Evolutionary conservation across 2,797 vertebrate species (phyloP).

Genomic region (Spea hammondii): DNA sequence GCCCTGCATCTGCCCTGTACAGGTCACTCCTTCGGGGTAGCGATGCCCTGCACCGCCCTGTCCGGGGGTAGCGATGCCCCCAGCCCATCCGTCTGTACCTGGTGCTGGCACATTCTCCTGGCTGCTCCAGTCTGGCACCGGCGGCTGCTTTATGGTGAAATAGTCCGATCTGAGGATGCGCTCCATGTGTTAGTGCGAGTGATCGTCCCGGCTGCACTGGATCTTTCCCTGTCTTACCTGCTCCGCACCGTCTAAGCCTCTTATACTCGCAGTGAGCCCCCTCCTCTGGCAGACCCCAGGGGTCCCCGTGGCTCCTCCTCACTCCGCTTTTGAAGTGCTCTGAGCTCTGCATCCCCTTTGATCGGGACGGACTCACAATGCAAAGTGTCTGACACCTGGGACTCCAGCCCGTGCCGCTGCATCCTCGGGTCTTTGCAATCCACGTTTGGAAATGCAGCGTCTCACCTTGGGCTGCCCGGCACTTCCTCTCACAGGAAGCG

Average conservation of each 20-base stretch:
- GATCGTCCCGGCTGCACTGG: background rate
- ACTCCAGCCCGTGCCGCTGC: background rate
- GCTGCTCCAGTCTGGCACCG: background rate
- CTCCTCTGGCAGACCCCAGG: constrained; percentile 9
- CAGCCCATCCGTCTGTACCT: constrained; percentile 9
- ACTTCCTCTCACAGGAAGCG: constrained; percentile 38
- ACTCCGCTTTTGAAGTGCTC: constrained; percentile 26
- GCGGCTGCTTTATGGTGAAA: background rate
- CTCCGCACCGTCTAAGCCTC: background rate
- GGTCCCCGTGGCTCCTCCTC: constrained; percentile 22
- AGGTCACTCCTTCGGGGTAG: no score
- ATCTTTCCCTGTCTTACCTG: constrained; percentile 3
- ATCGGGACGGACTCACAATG: constrained; percentile 4
- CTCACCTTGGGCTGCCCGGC: background rate
- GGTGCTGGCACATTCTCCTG: background rate
- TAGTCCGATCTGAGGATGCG: background rate
- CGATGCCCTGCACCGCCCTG: no score
- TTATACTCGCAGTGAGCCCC: constrained; percentile 15
- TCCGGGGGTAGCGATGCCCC: no score
- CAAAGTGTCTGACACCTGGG: constrained; percentile 33
- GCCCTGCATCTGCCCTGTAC: no score
- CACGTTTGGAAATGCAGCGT: background rate
- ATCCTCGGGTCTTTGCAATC: constrained; percentile 12
- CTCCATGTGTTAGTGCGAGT: background rate
- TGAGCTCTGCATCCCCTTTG: background rate